Percentiles rank a stretch among this genome's conserved stretches.
phyloP scores from a whole-genome alignment of 2,797 vertebrate genomes.

The Danio albolineatus region DNA sequence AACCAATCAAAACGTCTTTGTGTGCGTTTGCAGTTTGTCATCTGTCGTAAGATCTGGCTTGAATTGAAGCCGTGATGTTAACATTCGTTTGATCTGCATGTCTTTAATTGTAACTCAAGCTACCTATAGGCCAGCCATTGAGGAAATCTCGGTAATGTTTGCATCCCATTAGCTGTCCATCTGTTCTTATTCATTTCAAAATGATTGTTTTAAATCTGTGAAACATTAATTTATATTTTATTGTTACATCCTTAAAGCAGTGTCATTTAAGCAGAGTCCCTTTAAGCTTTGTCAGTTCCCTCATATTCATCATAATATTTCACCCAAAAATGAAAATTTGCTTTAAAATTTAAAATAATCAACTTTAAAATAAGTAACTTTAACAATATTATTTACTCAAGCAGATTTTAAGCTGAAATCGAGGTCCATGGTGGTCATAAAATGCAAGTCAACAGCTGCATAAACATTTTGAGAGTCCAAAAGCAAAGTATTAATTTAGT shows the following conservation, averaged over 20 bases:
- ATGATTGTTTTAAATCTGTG: background rate
- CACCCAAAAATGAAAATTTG: too few species aligned
- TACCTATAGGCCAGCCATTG: slow-evolving; percentile 43
- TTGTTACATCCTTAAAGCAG: background rate
- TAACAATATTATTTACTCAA: too few species aligned
- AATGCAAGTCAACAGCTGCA: too few species aligned
- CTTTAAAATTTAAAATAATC: too few species aligned
- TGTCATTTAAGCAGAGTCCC: background rate
- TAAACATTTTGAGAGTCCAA: too few species aligned
- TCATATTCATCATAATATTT: too few species aligned
- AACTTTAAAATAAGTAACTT: too few species aligned
- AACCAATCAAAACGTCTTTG: slow-evolving; percentile 3
- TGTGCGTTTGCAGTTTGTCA: background rate
- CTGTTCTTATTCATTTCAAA: slow-evolving; percentile 1
- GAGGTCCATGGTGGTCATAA: too few species aligned
- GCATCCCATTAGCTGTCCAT: background rate
- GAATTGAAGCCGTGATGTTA: slow-evolving; percentile 23
- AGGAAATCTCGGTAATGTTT: slow-evolving; percentile 18
- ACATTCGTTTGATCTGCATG: slow-evolving; percentile 7
- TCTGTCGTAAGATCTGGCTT: background rate
- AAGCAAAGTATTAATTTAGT: too few species aligned
- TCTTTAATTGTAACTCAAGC: background rate
- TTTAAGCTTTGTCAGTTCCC: background rate
- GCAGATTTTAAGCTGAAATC: too few species aligned
- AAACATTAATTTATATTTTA: background rate